Conservation (phyloP, 2,113 vertebrate genomes). For the Hoplias malabaricus region DNA sequence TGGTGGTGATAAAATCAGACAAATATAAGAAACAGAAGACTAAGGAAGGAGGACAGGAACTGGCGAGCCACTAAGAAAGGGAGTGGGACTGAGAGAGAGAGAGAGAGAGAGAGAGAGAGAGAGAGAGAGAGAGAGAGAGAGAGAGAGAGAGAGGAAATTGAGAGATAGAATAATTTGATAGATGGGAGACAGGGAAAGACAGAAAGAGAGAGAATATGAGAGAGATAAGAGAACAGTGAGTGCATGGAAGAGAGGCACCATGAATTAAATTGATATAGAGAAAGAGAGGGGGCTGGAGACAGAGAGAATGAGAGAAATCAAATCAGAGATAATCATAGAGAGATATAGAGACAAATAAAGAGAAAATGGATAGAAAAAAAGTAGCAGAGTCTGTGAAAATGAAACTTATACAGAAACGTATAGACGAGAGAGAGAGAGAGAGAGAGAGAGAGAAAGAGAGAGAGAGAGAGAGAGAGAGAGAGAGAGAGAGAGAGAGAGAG, state of each 20-base stretch:
- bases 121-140: not conserved
- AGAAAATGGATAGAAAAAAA: not conserved
- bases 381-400: too few species aligned
- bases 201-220: not conserved
- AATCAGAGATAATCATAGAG: not conserved
- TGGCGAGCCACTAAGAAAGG: too few species aligned
- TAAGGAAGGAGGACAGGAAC: not conserved
- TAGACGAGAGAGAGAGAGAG: not conserved
- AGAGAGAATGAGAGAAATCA: not conserved
- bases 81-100: not conserved
- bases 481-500: not conserved
- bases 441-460: not conserved
- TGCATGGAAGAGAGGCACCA: constrained; percentile 1
- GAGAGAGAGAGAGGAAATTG: not conserved
- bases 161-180: not conserved
- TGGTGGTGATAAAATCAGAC: not conserved
- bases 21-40: not conserved
- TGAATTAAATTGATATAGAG: too few species aligned
- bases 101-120: not conserved
- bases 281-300: not conserved
- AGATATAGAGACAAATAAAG: not conserved
- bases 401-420: too few species aligned
- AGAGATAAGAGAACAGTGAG: not conserved
- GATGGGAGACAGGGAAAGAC: constrained; percentile 1
- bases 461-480: not conserved